Conservation (phyloP, 2,797 vertebrate species). For the Sternotherus odoratus region DNA sequence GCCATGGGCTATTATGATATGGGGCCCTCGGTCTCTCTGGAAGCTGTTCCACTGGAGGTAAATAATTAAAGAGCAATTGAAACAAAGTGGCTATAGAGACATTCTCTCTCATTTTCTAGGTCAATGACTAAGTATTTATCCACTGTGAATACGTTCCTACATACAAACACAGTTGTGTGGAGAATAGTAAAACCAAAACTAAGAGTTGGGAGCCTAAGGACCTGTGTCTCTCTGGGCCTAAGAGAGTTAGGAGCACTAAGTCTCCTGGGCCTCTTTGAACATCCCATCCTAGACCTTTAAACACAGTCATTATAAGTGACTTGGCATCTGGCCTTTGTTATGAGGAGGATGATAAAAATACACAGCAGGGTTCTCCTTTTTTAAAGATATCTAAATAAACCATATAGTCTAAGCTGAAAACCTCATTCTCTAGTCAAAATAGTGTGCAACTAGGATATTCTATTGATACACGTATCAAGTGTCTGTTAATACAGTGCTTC, state of each 20-base stretch:
- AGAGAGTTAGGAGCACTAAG: not conserved
- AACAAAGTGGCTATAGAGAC: not conserved
- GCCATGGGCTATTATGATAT: not conserved
- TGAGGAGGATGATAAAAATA: not conserved
- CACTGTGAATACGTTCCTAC: not conserved
- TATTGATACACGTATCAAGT: not conserved
- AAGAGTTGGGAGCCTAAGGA: not conserved
- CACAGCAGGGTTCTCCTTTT: not conserved
- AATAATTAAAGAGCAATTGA: not conserved
- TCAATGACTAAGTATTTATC: not conserved
- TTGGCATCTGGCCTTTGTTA: accelerated
- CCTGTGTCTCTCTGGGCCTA: not conserved
- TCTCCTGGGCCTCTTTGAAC: accelerated
- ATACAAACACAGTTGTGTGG: not conserved
- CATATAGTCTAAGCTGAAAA: not conserved
- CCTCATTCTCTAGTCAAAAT: not conserved
- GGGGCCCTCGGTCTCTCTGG: not conserved
- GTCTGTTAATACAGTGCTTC: not conserved
- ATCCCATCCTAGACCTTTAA: not conserved
- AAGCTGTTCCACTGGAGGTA: not conserved
- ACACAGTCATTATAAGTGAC: not conserved
- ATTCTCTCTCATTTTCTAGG: not conserved
- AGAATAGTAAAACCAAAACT: not conserved
- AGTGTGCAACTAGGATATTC: not conserved
- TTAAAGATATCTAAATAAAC: not conserved